These are phyloP conservation scores for Pseudochirops corinnae DNA, from an alignment of 2,797 vertebrate genomes.

Conservation along the genomic window DNA sequence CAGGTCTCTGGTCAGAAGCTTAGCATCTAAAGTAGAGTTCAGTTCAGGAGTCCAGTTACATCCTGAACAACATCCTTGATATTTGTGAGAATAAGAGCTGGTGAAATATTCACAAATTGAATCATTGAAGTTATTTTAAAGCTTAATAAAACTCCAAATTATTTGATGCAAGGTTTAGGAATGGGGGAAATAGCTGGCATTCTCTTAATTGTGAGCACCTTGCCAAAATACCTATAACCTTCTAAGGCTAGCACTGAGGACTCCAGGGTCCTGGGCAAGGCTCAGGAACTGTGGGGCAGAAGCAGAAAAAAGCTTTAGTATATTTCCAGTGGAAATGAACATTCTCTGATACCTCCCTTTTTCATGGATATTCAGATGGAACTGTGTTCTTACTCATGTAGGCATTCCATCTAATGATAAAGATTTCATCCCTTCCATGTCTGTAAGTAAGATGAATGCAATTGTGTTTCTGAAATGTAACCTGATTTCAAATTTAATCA, in stretches of 20 bases:
- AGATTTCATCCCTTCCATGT: not conserved
- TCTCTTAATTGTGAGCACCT: not conserved
- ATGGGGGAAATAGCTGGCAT: not conserved
- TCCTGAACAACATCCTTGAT: constrained; percentile 40
- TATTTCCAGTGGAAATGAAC: not conserved
- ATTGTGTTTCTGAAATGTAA: not conserved
- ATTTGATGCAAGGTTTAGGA: constrained; percentile 6
- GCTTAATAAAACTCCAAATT: not conserved
- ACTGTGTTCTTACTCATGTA: not conserved
- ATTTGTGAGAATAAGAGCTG: not conserved
- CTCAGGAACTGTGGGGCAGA: not conserved
- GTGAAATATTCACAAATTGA: constrained; percentile 30
- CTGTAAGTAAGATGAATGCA: not conserved
- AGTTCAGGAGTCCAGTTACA: constrained; percentile 36
- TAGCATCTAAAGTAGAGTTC: not conserved
- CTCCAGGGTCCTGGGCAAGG: not conserved
- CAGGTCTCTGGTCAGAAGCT: constrained; percentile 36
- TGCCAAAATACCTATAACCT: not conserved
- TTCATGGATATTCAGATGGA: not conserved
- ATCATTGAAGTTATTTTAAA: constrained; percentile 45
- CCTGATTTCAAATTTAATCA: not conserved
- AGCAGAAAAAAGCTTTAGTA: not conserved
- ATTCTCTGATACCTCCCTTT: not conserved
- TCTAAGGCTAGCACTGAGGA: not conserved
- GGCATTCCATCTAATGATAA: not conserved